Percentiles rank a stretch among this genome's conserved stretches.
Evolutionary conservation across 2,888 invertebrate genomes (phyloP).

Genomic region (Lysandra coridon): DNA sequence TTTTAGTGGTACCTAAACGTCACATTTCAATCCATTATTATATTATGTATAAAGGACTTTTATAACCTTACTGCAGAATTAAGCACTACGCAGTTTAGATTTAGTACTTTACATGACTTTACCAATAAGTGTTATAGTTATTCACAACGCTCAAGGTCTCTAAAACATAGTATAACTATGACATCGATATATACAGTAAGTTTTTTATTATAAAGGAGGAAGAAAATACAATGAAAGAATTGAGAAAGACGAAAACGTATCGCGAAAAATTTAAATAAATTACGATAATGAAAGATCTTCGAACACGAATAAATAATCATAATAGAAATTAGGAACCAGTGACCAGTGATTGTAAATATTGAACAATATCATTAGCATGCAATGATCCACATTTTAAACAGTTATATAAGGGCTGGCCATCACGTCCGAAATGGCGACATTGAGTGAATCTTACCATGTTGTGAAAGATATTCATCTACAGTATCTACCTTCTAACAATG

Average conservation of each 20-base stretch:
- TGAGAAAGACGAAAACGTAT: not conserved
- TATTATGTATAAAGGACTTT: no score
- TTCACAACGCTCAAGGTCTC: no score
- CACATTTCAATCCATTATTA: no score
- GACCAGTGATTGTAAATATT: not conserved
- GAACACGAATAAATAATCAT: not conserved
- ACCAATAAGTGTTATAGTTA: no score
- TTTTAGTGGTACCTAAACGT: no score
- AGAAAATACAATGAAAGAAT: not conserved
- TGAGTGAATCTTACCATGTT: not conserved
- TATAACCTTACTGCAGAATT: no score
- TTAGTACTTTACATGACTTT: no score
- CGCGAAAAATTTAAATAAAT: not conserved
- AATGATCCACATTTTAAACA: not conserved
- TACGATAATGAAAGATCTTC: not conserved
- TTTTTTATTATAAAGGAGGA: not conserved
- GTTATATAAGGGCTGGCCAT: not conserved
- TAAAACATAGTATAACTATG: no score
- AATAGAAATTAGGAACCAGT: not conserved
- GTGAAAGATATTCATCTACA: not conserved
- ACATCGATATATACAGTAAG: no score
- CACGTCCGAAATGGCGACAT: not conserved
- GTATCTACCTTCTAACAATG: no score
- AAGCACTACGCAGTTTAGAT: no score
- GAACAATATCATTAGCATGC: conserved; percentile 3